Evolutionary conservation across 2,888 invertebrate species (phyloP).

Genomic region (Andrena chrysosceles): DNA sequence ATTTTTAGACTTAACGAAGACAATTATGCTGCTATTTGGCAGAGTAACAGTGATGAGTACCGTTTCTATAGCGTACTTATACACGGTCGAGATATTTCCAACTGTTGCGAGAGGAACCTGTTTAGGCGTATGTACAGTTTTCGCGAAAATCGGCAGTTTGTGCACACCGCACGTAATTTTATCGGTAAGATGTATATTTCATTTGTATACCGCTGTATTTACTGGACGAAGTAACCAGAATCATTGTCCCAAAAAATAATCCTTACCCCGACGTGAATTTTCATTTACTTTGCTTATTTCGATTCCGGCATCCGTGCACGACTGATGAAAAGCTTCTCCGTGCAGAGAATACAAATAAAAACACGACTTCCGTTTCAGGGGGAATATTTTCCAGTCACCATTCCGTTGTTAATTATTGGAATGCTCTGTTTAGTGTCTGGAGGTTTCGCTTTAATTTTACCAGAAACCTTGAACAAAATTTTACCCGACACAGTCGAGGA

Average conservation of each 20-base stretch:
- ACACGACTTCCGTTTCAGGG: constrained; percentile 63
- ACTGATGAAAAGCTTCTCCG: neutral
- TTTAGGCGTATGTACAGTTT: constrained; percentile 85
- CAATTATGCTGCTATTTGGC: constrained; percentile 81
- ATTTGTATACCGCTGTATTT: neutral
- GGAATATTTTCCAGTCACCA: constrained; percentile 63
- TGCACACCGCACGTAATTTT: constrained; percentile 84
- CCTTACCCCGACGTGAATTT: too few species aligned
- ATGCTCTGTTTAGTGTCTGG: constrained; percentile 74
- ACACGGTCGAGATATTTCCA: constrained; percentile 83
- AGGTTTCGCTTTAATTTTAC: constrained; percentile 72
- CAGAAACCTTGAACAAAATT: constrained; percentile 74
- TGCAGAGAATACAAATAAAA: neutral
- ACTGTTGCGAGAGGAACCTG: constrained; percentile 83
- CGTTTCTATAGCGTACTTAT: constrained; percentile 84
- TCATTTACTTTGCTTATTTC: neutral
- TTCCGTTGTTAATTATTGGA: constrained; percentile 72
- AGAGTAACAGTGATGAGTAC: constrained; percentile 85
- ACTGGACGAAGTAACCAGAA: neutral
- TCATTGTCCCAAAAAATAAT: neutral
- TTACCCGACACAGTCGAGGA: constrained; percentile 77
- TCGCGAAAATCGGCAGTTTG: constrained; percentile 85
- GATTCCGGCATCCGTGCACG: neutral
- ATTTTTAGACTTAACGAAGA: constrained; percentile 69
- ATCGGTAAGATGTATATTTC: constrained; percentile 71